Percentiles rank a stretch among this genome's conserved stretches.
Evolutionary conservation across 2,797 vertebrate species (phyloP).

Genomic region (Tragopan temminckii): DNA sequence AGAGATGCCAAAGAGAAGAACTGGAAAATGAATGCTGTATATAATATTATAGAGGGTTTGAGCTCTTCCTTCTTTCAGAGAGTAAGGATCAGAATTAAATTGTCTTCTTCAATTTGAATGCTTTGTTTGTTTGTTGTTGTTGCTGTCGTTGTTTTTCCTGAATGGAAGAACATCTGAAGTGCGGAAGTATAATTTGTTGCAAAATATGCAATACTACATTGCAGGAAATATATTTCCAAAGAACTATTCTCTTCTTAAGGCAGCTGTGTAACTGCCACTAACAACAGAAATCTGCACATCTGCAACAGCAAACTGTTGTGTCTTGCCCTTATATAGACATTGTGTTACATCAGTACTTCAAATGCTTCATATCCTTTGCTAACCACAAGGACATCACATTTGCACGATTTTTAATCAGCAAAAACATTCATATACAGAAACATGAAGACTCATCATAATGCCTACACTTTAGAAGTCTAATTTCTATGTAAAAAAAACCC

Average conservation of each 20-base stretch:
- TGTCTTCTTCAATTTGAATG: slow-evolving; percentile 24
- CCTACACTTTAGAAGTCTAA: not conserved
- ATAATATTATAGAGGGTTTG: not conserved
- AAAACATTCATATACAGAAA: not conserved
- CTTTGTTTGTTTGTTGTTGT: not conserved
- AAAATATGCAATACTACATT: not conserved
- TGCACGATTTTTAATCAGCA: not conserved
- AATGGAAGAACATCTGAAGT: slow-evolving; percentile 20
- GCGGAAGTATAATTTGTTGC: not conserved
- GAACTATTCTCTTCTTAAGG: not conserved
- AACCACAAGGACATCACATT: not conserved
- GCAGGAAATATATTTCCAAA: not conserved
- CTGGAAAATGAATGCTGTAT: slow-evolving; percentile 9
- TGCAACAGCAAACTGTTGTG: not conserved
- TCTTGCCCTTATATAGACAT: not conserved
- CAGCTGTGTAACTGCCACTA: not conserved
- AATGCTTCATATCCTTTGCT: not conserved
- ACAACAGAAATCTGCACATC: not conserved
- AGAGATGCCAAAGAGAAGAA: not conserved
- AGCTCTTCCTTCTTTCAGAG: slow-evolving; percentile 39
- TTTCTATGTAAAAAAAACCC: not conserved
- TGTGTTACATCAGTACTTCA: not conserved
- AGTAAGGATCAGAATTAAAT: slow-evolving; percentile 46
- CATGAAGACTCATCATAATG: not conserved
- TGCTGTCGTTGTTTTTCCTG: not conserved